These are phyloP conservation scores for Dreissena rostriformis DNA, from an alignment of 1,140 invertebrate species.

Conservation along the genomic window DNA sequence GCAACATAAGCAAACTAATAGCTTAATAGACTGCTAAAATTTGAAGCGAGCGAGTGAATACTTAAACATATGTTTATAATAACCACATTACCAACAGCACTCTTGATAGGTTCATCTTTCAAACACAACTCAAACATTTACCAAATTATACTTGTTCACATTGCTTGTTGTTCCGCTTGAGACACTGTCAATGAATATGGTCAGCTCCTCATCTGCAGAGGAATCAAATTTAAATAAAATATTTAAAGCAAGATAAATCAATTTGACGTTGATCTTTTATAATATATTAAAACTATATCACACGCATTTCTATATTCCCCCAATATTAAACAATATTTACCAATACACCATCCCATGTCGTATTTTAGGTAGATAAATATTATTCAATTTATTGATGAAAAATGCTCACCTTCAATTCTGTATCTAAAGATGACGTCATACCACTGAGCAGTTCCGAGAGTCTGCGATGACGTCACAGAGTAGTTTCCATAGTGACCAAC, in stretches of 20 bases:
- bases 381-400: neutral
- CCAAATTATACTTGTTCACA: conserved; percentile 30
- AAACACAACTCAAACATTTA: neutral
- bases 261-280: neutral
- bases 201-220: conserved; percentile 12
- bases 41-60: too few relatives aligned
- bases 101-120: too few relatives aligned
- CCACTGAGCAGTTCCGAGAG: conserved; percentile 27
- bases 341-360: neutral
- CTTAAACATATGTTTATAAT: too few relatives aligned
- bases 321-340: neutral
- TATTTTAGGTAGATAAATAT: neutral
- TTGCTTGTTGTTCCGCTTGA: neutral
- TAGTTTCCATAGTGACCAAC: conserved; percentile 33
- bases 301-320: neutral
- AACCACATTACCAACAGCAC: too few relatives aligned
- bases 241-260: neutral
- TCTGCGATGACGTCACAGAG: conserved; percentile 25
- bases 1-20: too few relatives aligned
- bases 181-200: conserved; percentile 36
- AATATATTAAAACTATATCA: too few relatives aligned
- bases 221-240: neutral
- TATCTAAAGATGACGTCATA: conserved; percentile 41
- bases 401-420: conserved; percentile 38
- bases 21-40: too few relatives aligned